Base-by-base conservation (phyloP, 2,113 vertebrate genomes). In the Platysteira castanea region DNA sequence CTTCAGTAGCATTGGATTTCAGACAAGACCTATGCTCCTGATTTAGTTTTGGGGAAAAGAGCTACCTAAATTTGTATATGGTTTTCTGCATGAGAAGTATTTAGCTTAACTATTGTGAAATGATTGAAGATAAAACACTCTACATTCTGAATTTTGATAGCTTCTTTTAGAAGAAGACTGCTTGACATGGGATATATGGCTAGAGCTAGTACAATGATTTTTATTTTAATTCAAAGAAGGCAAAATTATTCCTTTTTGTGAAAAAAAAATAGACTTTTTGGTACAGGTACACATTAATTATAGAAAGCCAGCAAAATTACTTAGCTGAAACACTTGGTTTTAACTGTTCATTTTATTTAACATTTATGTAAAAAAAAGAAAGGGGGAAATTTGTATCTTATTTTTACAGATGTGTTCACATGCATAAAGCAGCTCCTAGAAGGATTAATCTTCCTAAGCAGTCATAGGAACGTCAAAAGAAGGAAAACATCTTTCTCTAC, bases 281-380 rank as follows among this genome's bases (percentile, higher is more conserved):
- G 6, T 65, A 39, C 13, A 37, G 0, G 0, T 10, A 42, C 7
- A 19, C 3, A 61, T 54, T 21, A 10, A 28, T 41, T 83, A 79
- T 31, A 23, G 27, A 75, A 90, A 88, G 46, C 15, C 18, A 47
- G 44, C 5, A 83, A 31, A 54, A 64, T 22, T 5, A 28, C 4
- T n/a, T 24, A 46, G n/a, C 26, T 5, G 2, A 63, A 78, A 71
- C 26, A 46, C 1, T 19, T 46, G 8, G 4, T 53, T 69, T 82
- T 53, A 65, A 31, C 19, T 23, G 28, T 15, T 39, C 7, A 10
- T 44, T 53, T 86, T 65, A 31, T 31, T 49, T 70, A 65, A 84
- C 4, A 33, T 39, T 30, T 35, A 52, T 5, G 1, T 37, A 76
- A 68, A 84, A 73, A 42, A 3, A 63, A 67, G 15, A 23, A n/a